These are phyloP conservation scores for Ciconia stormi DNA, from an alignment of 2,113 vertebrate genomes.

Conservation along the genomic window DNA sequence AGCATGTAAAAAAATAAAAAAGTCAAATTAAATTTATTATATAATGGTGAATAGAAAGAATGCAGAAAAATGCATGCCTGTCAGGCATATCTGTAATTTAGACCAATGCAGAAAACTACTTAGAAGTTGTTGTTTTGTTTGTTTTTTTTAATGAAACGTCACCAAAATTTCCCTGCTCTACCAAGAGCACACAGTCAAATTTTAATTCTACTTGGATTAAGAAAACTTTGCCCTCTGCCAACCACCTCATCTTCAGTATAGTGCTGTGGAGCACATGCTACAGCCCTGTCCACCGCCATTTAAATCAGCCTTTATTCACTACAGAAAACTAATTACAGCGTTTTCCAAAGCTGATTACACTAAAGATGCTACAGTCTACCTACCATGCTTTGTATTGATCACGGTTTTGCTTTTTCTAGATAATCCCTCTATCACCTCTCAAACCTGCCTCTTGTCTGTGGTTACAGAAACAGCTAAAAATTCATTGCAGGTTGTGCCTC, in stretches of 20 bases:
- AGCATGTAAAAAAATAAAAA: slow-evolving; percentile 65
- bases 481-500: neutral
- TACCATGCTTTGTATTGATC: neutral
- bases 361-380: neutral
- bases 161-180: neutral
- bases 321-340: neutral
- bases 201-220: neutral
- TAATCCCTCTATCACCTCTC: neutral
- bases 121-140: neutral
- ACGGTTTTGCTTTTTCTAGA: neutral
- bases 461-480: neutral
- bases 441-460: neutral
- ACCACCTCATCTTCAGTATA: neutral
- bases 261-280: neutral
- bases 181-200: neutral
- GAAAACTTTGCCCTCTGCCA: neutral
- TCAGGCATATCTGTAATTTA: neutral
- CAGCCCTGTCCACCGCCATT: neutral
- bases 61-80: rapidly evolving
- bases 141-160: neutral
- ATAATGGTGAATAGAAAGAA: neutral
- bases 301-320: neutral
- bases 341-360: neutral
- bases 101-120: neutral
- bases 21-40: neutral